phyloP scores from a whole-genome alignment of 2,113 vertebrate genomes.

The Neolamprologus fasciatus region DNA sequence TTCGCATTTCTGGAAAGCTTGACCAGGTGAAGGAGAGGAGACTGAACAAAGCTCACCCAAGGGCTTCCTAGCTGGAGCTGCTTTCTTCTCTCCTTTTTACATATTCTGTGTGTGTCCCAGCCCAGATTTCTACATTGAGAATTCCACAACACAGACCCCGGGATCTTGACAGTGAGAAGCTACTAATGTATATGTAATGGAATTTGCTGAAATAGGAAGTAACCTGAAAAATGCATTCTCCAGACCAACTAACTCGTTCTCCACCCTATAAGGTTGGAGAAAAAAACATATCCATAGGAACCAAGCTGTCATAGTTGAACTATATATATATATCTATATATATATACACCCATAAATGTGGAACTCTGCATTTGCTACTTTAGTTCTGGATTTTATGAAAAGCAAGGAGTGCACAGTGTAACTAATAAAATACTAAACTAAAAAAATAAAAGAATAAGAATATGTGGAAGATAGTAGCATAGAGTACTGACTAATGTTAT shows the following conservation, averaged over 20 bases:
- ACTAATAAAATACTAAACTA: background rate
- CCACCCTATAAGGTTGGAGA: background rate
- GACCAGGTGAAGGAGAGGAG: slow-evolving; percentile 11
- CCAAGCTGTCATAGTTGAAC: background rate
- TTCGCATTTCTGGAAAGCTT: background rate
- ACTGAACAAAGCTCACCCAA: slow-evolving; percentile 36
- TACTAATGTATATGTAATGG: background rate
- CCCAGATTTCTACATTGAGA: background rate
- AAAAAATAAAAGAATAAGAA: background rate
- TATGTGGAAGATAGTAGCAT: too few species aligned
- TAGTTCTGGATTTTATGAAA: background rate
- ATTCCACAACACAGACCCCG: background rate
- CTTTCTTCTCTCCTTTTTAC: slow-evolving; percentile 15
- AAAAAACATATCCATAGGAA: background rate
- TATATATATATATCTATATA: background rate
- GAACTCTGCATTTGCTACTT: background rate
- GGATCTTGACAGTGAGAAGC: background rate
- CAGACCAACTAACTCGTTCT: background rate
- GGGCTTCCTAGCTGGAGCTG: background rate
- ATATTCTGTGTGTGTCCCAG: background rate
- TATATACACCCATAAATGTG: background rate
- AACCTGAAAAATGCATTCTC: background rate
- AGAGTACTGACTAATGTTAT: background rate
- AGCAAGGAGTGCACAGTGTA: background rate
- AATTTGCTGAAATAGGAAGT: slow-evolving; percentile 10